Percentiles rank a stretch among this genome's conserved stretches.
Evolutionary conservation across 2,113 vertebrate genomes (phyloP).

Genomic region (Mastomys natalensis): DNA sequence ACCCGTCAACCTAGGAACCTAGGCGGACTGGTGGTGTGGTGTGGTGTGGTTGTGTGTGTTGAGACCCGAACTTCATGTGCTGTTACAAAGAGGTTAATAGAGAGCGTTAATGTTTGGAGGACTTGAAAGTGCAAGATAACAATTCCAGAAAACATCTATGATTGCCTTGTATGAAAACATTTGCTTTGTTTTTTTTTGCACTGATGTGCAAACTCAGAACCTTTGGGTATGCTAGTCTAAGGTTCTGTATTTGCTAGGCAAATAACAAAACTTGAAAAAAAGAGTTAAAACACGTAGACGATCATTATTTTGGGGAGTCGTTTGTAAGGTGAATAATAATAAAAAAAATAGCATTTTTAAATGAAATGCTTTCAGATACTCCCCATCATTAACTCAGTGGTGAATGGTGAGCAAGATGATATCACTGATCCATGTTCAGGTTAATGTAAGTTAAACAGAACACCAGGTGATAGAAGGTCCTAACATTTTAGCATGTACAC

Average conservation of each 20-base stretch:
- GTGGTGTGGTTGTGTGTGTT: no score
- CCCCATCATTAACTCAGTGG: background rate
- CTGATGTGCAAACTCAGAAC: background rate
- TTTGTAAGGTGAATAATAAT: background rate
- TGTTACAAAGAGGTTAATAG: background rate
- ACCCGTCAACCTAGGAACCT: background rate
- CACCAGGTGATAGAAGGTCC: background rate
- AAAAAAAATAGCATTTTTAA: background rate
- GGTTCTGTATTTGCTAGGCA: background rate
- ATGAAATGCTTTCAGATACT: background rate
- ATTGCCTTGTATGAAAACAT: background rate
- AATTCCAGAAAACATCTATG: background rate
- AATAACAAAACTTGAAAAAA: conserved; percentile 19
- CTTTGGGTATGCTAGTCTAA: background rate
- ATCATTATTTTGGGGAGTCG: background rate
- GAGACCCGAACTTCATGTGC: conserved; percentile 18
- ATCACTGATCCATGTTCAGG: background rate
- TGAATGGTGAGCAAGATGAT: background rate
- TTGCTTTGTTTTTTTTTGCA: background rate
- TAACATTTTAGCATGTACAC: background rate
- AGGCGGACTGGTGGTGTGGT: background rate
- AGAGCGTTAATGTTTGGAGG: background rate
- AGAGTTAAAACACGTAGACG: background rate
- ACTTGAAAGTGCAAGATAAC: no score
- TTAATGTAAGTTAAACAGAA: background rate